phyloP scores from a whole-genome alignment of 2,797 vertebrate species.

The Chaenodraco wilsoni region DNA sequence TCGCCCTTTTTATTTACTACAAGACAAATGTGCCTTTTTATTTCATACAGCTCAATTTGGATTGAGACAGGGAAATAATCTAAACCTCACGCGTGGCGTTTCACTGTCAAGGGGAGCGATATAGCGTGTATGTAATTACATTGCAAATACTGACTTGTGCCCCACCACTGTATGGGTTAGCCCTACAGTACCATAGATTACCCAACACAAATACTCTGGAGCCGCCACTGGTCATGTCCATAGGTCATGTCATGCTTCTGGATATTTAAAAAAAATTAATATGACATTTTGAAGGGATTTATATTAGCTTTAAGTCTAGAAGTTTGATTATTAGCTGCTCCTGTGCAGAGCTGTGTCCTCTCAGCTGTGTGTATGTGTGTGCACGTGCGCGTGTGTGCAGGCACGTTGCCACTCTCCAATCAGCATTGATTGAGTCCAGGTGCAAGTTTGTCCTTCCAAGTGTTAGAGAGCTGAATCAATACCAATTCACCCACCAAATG shows the following conservation, averaged over 20 bases:
- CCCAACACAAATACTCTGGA: too few relatives aligned
- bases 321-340: conserved; percentile 32
- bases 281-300: conserved; percentile 1
- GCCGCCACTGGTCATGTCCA: too few relatives aligned
- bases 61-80: too few relatives aligned
- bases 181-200: too few relatives aligned
- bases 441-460: conserved; percentile 80
- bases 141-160: too few relatives aligned
- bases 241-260: neutral
- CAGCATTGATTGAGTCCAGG: conserved; percentile 78
- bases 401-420: conserved; percentile 76
- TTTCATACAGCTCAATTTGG: too few relatives aligned
- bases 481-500: conserved; percentile 57
- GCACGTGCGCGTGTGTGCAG: conserved; percentile 35
- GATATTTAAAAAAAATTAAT: conserved; percentile 28
- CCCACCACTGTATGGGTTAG: too few relatives aligned
- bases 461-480: conserved; percentile 62
- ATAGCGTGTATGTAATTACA: too few relatives aligned
- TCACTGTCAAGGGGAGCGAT: too few relatives aligned
- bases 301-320: conserved; percentile 8
- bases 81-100: too few relatives aligned
- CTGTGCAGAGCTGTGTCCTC: conserved; percentile 29
- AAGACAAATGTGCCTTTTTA: too few relatives aligned
- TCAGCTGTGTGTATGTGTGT: conserved; percentile 58
- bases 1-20: too few relatives aligned